Evolutionary conservation across 2,797 vertebrate species (phyloP), one percentile per base, ranked within the genome.

Genomic region (Salmo trutta): DNA sequence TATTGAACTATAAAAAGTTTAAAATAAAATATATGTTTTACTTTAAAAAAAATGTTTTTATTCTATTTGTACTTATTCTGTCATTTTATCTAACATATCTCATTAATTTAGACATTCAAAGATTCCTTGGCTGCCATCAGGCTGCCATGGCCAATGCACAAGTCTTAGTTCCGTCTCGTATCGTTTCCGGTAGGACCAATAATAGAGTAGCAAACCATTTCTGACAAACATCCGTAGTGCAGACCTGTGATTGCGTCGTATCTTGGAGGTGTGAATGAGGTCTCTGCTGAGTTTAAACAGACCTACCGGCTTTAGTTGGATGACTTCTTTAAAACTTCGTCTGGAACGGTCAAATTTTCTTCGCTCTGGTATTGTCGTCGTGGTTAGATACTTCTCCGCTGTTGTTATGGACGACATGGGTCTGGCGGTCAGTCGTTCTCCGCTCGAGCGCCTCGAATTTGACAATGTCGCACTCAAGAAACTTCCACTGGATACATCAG

Each of bases 381-480:
- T 67, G 0, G 2, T 84, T 69, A 91, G 90, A 74, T 80, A 62
- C 15, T 10, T 88, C 15, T 74, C 75, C 4, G 64, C 89, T 31
- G 73, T 7, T 7, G 78, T 72, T 0, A 94, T 94, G 94, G 88
- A 87, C n/a, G 76, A 78, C 1, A 94, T 93, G 92, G 93, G 94
- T 76, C 73, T 86, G 10, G 78, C 47, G 0, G 0, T 73, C 71
- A 89, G 90, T 77, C 87, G 88, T 15, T 95, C 94, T 1, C 21
- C 88, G 65, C 87, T 98, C 29, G 93, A 95, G 75, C 86, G 91
- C 10, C 93, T 98, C 68, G 87, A 92, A 21, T 97, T 98, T 41
- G 95, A 98, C 80, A 98, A 98, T 88, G 89, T 94, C 7, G 97
- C 90, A 0, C 93, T 99, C 65, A 94, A 87, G 73, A 95, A 85